These are phyloP conservation scores for Cettia cetti DNA, from an alignment of 2,113 vertebrate species.

Conservation along the genomic window DNA sequence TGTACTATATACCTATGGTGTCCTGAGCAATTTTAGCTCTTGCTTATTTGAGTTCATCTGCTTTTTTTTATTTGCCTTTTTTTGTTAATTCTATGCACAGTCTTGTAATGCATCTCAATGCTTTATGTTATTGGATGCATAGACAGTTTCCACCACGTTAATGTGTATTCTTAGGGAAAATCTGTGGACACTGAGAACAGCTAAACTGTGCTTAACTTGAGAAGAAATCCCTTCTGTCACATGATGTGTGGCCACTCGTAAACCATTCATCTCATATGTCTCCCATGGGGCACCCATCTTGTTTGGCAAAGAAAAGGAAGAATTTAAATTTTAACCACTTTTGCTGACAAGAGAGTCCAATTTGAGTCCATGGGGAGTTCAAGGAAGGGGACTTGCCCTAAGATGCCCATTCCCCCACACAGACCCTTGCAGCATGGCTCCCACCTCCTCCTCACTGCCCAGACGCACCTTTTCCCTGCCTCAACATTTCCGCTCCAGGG, in stretches of 20 bases:
- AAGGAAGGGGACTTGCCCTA: neutral
- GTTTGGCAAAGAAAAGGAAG: rapidly evolving
- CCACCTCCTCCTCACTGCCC: neutral
- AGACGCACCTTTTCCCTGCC: neutral
- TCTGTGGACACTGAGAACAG: neutral
- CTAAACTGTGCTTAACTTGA: neutral
- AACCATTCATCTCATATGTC: rapidly evolving
- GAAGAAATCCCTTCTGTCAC: neutral
- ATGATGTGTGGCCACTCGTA: rapidly evolving
- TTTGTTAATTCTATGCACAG: neutral
- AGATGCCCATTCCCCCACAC: too few species aligned
- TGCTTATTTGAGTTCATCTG: neutral
- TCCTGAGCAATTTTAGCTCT: neutral
- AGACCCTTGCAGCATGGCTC: rapidly evolving
- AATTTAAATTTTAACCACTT: neutral
- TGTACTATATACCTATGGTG: rapidly evolving
- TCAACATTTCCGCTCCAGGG: rapidly evolving
- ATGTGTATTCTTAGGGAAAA: neutral
- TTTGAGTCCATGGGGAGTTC: rapidly evolving
- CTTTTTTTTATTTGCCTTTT: neutral
- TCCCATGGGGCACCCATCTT: neutral
- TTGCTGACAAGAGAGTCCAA: neutral
- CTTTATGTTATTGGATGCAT: neutral
- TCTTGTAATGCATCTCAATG: neutral
- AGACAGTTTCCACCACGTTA: neutral